Conservation (phyloP, 2,888 invertebrate genomes). For the Aphrophora alni region DNA sequence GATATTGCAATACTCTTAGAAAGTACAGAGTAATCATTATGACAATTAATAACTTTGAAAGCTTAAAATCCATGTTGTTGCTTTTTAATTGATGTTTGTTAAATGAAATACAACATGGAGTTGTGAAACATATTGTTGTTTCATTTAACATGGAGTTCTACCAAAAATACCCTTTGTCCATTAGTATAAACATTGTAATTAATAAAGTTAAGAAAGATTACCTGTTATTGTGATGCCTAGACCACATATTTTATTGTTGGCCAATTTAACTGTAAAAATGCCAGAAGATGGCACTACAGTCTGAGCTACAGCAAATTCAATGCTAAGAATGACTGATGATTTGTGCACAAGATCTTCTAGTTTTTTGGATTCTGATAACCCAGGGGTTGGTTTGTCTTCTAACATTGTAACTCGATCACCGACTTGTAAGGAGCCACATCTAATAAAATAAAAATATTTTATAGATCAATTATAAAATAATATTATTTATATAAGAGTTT, state of each 20-base stretch:
- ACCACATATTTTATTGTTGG: slow-evolving; percentile 71
- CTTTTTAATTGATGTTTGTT: too few species aligned
- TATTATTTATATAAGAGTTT: too few species aligned
- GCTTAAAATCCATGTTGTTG: too few species aligned
- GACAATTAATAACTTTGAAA: too few species aligned
- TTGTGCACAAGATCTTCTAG: slow-evolving; percentile 42
- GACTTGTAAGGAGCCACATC: slow-evolving; percentile 75
- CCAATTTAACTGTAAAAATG: slow-evolving; percentile 87
- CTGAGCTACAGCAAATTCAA: slow-evolving; percentile 91
- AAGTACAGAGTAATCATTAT: too few species aligned
- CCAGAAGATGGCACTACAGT: slow-evolving; percentile 90
- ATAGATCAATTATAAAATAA: too few species aligned
- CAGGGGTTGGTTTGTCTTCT: slow-evolving; percentile 68
- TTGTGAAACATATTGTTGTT: too few species aligned
- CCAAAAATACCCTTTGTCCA: too few species aligned
- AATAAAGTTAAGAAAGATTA: slow-evolving; percentile 52
- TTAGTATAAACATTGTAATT: too few species aligned
- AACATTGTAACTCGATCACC: slow-evolving; percentile 86
- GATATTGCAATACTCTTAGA: too few species aligned
- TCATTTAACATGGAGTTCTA: too few species aligned
- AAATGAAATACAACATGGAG: too few species aligned
- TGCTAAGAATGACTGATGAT: slow-evolving; percentile 70
- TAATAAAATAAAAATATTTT: slow-evolving; percentile 55
- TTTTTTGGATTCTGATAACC: slow-evolving; percentile 31
- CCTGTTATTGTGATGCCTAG: slow-evolving; percentile 91